A percentile compares a stretch with the other conserved stretches of the same genome.
phyloP scores from a whole-genome alignment of 2,113 vertebrate species.

The Neodon shergylaensis region DNA sequence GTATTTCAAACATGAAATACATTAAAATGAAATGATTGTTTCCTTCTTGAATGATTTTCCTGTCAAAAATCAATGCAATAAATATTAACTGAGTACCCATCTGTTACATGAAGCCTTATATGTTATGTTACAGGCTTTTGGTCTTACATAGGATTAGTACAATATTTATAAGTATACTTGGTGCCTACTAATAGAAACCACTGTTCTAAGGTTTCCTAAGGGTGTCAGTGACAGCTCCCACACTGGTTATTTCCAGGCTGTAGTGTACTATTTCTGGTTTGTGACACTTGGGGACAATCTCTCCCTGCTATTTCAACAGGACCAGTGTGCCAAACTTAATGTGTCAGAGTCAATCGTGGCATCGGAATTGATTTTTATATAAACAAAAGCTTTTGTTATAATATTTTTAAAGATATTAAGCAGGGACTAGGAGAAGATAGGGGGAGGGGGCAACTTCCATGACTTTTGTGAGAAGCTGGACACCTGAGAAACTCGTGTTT shows the following conservation, averaged over 20 bases:
- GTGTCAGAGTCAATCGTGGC: background rate
- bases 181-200: background rate
- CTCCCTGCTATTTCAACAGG: constrained; percentile 9
- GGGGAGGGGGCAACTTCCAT: background rate
- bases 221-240: background rate
- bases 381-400: constrained; percentile 15
- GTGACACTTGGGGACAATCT: background rate
- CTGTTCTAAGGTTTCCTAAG: background rate
- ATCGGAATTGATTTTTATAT: background rate
- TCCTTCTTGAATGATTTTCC: constrained; percentile 18
- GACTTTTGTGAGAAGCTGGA: background rate
- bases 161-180: background rate
- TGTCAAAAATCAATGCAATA: background rate
- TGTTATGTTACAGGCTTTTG: background rate
- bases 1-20: constrained; percentile 12
- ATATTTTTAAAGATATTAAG: background rate
- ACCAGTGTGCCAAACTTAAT: background rate
- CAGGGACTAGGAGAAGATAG: background rate
- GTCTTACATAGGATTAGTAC: background rate
- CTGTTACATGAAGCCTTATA: background rate
- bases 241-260: background rate
- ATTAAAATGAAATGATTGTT: background rate
- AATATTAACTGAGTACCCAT: background rate
- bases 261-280: background rate
- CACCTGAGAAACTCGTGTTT: background rate